Evolutionary conservation across 2,888 invertebrate species (phyloP).

Genomic region (Drosophila seclusa): DNA sequence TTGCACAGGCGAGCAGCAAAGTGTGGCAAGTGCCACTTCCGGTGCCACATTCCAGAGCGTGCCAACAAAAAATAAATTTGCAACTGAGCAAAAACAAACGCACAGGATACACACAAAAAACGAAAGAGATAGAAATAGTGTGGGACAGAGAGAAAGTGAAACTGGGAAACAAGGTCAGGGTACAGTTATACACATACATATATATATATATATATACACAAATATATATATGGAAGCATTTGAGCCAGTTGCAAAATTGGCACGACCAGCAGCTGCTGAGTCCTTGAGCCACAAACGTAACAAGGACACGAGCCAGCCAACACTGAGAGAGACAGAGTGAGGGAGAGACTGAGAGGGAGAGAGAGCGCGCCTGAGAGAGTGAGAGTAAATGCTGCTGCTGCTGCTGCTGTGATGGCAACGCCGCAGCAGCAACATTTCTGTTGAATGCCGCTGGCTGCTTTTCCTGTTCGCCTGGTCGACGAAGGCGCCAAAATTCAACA

Average conservation of each 20-base stretch:
- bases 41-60: slow-evolving; percentile 59
- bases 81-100: slow-evolving; percentile 18
- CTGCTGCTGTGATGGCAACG: slow-evolving; percentile 45
- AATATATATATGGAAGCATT: not conserved
- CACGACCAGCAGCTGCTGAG: slow-evolving; percentile 41
- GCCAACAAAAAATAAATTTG: slow-evolving; percentile 28
- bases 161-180: slow-evolving; percentile 63
- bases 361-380: slow-evolving; percentile 5
- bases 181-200: not conserved
- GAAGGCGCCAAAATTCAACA: slow-evolving; percentile 84
- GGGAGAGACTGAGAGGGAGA: slow-evolving; percentile 5
- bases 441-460: slow-evolving; percentile 10
- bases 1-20: slow-evolving; percentile 72
- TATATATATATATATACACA: not conserved
- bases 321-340: slow-evolving; percentile 5
- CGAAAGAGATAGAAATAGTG: not conserved
- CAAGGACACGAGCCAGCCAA: slow-evolving; percentile 44
- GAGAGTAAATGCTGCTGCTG: slow-evolving; percentile 27
- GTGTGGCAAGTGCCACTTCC: slow-evolving; percentile 52
- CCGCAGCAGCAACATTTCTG: slow-evolving; percentile 6
- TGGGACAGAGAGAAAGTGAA: slow-evolving; percentile 8
- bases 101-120: slow-evolving; percentile 23
- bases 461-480: slow-evolving; percentile 76
- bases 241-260: slow-evolving; percentile 40
- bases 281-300: slow-evolving; percentile 61